These are phyloP conservation scores for Galagoides demidoff DNA, from an alignment of 2,797 vertebrate species.

Conservation along the genomic window DNA sequence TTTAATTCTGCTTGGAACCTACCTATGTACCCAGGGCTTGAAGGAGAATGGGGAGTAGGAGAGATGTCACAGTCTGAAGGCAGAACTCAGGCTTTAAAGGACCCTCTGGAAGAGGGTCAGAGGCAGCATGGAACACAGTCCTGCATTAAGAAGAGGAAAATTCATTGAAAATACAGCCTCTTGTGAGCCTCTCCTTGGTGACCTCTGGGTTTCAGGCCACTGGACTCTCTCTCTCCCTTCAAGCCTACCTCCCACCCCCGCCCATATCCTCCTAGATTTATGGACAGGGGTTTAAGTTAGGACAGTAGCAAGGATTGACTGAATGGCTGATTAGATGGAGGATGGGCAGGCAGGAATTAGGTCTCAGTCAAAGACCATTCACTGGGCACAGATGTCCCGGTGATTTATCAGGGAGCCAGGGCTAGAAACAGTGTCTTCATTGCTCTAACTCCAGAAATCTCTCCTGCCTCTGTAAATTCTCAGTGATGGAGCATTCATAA, in stretches of 20 bases:
- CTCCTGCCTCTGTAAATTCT: constrained; percentile 12
- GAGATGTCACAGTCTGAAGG: not conserved
- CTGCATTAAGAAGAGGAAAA: constrained; percentile 22
- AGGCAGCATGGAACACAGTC: not conserved
- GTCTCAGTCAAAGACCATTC: not conserved
- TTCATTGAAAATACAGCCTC: not conserved
- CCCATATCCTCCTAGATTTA: not conserved
- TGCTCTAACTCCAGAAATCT: constrained; percentile 25
- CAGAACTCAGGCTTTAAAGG: not conserved
- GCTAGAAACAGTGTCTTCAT: not conserved
- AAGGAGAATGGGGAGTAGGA: not conserved
- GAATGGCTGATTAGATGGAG: not conserved
- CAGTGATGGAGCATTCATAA: not conserved
- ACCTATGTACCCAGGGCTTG: not conserved
- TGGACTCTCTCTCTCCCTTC: not conserved
- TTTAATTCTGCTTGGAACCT: not conserved
- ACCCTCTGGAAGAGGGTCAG: no score
- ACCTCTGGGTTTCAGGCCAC: not conserved
- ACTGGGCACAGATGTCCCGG: not conserved
- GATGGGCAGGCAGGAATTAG: not conserved
- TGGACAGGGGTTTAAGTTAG: not conserved
- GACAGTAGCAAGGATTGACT: not conserved
- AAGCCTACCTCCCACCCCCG: not conserved
- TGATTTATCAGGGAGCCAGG: not conserved
- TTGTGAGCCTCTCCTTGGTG: not conserved